Conservation (phyloP, 2,113 vertebrate genomes). For the Columba livia region DNA sequence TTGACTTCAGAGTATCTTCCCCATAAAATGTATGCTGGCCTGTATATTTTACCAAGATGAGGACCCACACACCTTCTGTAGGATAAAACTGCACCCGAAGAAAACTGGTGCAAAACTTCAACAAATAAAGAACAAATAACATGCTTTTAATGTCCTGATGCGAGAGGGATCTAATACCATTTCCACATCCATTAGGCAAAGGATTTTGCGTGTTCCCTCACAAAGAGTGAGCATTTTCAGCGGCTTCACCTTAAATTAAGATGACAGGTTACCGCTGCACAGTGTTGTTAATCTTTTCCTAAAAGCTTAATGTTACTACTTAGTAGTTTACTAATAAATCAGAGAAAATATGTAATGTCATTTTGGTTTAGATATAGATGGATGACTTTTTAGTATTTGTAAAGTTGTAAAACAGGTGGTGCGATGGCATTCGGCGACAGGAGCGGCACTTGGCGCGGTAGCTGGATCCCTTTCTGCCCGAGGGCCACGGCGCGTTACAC, state of each 20-base stretch:
- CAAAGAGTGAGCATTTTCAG: slow-evolving; percentile 73
- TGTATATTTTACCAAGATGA: slow-evolving; percentile 49
- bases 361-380: slow-evolving; percentile 71
- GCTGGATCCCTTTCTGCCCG: background rate
- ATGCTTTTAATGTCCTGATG: background rate
- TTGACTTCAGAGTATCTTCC: slow-evolving; percentile 68
- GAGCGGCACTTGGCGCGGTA: background rate
- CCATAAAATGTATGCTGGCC: slow-evolving; percentile 65
- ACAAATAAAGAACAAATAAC: slow-evolving; percentile 8
- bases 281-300: slow-evolving; percentile 77
- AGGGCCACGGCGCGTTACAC: background rate
- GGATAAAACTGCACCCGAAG: fast-evolving
- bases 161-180: slow-evolving; percentile 7
- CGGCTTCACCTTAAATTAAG: slow-evolving; percentile 74
- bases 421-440: background rate
- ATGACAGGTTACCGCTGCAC: slow-evolving; percentile 68
- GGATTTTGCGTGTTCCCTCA: slow-evolving; percentile 55
- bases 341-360: slow-evolving; percentile 71
- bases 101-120: background rate
- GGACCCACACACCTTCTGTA: background rate
- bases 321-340: slow-evolving; percentile 81
- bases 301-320: slow-evolving; percentile 81
- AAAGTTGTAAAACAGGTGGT: slow-evolving; percentile 13
- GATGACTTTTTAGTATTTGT: slow-evolving; percentile 32
- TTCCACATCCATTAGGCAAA: slow-evolving; percentile 69